These are phyloP conservation scores for Ptilorrhoa leucosticta DNA, from an alignment of 2,113 vertebrate genomes.

Conservation along the genomic window DNA sequence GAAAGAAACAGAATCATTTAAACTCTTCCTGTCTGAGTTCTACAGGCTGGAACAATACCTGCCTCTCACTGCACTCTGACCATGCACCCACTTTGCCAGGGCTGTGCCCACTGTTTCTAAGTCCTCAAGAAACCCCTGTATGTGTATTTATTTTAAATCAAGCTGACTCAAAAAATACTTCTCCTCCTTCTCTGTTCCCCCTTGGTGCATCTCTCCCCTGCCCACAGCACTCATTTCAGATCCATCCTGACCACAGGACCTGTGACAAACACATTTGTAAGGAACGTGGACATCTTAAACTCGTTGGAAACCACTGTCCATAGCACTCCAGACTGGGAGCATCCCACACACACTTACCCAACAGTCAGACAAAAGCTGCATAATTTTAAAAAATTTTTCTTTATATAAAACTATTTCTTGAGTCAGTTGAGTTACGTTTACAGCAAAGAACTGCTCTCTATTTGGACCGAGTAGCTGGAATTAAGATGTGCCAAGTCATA, in stretches of 20 bases:
- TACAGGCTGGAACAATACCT: background rate
- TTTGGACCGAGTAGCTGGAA: background rate
- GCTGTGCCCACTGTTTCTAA: background rate
- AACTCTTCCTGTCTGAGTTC: background rate
- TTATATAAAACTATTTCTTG: background rate
- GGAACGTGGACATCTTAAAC: background rate
- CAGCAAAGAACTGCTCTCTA: background rate
- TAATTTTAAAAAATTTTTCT: background rate
- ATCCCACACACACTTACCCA: background rate
- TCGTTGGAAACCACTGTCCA: background rate
- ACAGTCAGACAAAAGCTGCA: background rate
- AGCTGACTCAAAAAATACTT: background rate
- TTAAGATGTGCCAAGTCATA: background rate
- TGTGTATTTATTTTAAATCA: background rate
- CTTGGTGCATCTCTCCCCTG: background rate
- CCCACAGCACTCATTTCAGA: background rate
- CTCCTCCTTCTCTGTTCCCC: background rate
- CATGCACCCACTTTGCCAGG: background rate
- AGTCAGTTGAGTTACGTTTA: background rate
- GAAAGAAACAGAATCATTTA: background rate
- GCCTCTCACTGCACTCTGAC: background rate
- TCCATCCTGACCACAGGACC: background rate
- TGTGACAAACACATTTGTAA: background rate
- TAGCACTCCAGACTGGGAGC: accelerated
- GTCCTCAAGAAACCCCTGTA: background rate